Base-by-base conservation (phyloP, 2,888 invertebrate genomes). In the Argyresthia albistria region DNA sequence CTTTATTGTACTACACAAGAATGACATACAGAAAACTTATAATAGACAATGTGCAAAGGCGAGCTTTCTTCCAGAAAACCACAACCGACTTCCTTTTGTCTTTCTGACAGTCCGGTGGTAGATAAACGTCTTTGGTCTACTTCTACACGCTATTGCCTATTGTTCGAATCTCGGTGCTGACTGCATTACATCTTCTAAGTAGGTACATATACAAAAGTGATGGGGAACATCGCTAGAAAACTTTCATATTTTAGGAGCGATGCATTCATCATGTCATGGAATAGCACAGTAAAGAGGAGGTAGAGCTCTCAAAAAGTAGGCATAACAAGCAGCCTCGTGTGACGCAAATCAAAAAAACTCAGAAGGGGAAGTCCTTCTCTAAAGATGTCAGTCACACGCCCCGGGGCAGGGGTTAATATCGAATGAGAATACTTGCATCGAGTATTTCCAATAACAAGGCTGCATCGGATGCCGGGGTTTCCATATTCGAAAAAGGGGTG, bases 301-400 rank as follows among this genome's bases (percentile, higher is more conserved):
- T 6, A 25, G 25, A 25, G 25, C 2, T 25, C 25, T 25, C 25
- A 25, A 25, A 25, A 39, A 39, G 10, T 39, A 4, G 6, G 14
- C 8, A 45, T 45, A 45, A 4, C 10, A 45, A 45, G 15, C 14
- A 45, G 10, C 45, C 43, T 14, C 10, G 15, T 10, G 12, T 45
- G 10, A 10, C 12, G 14, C 16, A 10, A 9, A 14, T 10, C 10
- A 45, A 47, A 36, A 47, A 47, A 25, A 47, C 7, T 65, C 59
- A 64, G 60, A 62, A 61, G 64, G 60, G 65, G 67, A 59, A 57
- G 57, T 57, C 59, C 59, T 64, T 70, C 69, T 69, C 70, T 67
- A 63, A 63, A 64, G 58, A 68, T 74, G 76, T 75, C 77, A 75
- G 67, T 71, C 73, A 74, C 74, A 73, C 57, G 4, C 47, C n/a